Base-by-base conservation (phyloP, 2,797 vertebrate species). In the Limnodromus scolopaceus region DNA sequence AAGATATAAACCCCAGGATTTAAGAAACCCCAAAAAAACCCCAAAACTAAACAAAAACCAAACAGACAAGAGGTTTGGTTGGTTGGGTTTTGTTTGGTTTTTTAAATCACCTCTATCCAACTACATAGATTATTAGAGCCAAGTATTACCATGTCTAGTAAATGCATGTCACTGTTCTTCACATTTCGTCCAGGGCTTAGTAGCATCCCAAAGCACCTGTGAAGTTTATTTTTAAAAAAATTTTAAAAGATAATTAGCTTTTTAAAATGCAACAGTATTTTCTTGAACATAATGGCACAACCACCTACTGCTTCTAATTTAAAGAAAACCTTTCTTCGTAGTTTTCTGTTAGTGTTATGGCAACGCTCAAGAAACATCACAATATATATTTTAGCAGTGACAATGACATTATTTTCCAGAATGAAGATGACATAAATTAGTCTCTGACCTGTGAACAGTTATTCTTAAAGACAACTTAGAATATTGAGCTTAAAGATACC, bases 151-250 rank as follows among this genome's bases (percentile, higher is more conserved):
- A 99, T 99, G 95, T 99, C 99, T 38, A 99, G 96, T 58, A 99
- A 98, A 96, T 99, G 99, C 99, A 99, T 99, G 97, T 99, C 99
- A 77, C 99, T 99, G 98, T 99, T 99, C 96, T 98, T 99, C 93
- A 99, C 99, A 84, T 99, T 99, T 97, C 99, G 98, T 74, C 99
- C 99, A 80, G 99, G 99, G 96, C 99, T 99, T 84, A 99, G 98
- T 72, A 99, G 98, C 99, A 99, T 99, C 92, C 99, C 99, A 98
- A 99, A 99, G 97, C 99, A 99, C 96, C 99, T 99, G 84, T 53
- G 93, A 96, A 95, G 80, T 57, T 96, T 61, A 94, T 87, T 69
- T 18, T 69, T 18, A 34, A 86, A 30, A 13, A 57, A 8, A 48
- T 6, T 13, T 28, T 30, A 20, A 49, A 60, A 8, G 1, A 61